phyloP scores from a whole-genome alignment of 2,888 invertebrate species.

The Xestia xanthographa region DNA sequence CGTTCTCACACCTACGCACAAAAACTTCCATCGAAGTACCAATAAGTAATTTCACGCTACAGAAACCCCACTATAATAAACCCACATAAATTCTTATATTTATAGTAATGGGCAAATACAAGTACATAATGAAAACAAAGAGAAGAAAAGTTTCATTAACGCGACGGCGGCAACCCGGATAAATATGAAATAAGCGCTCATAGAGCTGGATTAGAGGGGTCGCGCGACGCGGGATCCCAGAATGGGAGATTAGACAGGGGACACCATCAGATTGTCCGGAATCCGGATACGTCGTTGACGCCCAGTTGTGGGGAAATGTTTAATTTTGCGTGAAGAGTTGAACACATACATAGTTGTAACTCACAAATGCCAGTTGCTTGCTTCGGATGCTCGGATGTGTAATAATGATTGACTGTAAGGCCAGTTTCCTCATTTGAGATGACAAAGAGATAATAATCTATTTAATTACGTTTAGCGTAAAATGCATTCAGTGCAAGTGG shows the following conservation, averaged over 20 bases:
- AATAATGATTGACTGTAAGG: constrained; percentile 15
- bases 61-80: constrained; percentile 37
- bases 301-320: constrained; percentile 62
- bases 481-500: neutral
- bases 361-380: constrained; percentile 21
- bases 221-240: constrained; percentile 58
- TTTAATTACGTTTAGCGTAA: neutral
- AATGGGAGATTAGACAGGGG: constrained; percentile 67
- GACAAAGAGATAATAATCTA: neutral
- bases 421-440: too few relatives aligned
- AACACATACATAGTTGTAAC: constrained; percentile 29
- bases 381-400: constrained; percentile 1
- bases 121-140: constrained; percentile 72
- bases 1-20: constrained; percentile 19
- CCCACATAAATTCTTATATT: constrained; percentile 61
- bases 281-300: constrained; percentile 58
- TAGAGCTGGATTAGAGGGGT: constrained; percentile 71
- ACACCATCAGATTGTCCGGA: constrained; percentile 56
- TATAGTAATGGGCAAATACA: constrained; percentile 54
- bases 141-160: constrained; percentile 80
- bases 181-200: constrained; percentile 82
- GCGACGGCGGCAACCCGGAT: constrained; percentile 72
- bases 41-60: constrained; percentile 52
- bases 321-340: constrained; percentile 65
- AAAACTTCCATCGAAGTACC: constrained; percentile 51